These are phyloP conservation scores for Brachypalpus laphriformis DNA, from an alignment of 2,888 invertebrate species.

Conservation along the genomic window DNA sequence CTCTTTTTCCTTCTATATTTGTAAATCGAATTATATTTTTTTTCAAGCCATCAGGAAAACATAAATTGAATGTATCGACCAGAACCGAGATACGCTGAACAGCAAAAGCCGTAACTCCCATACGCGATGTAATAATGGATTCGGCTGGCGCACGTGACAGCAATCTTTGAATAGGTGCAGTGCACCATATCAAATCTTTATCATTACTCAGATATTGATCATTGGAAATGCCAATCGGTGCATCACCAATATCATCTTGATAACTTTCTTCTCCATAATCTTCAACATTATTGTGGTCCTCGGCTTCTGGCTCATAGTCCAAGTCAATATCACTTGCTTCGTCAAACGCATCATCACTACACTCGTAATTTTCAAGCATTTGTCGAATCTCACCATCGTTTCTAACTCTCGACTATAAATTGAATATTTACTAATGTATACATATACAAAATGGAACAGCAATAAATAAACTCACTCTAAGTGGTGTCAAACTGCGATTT, in stretches of 20 bases:
- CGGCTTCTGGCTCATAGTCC: too few species aligned
- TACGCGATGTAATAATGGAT: not conserved
- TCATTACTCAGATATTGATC: too few species aligned
- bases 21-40: not conserved
- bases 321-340: not conserved
- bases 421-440: not conserved
- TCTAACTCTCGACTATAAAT: not conserved
- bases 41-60: not conserved
- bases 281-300: too few species aligned
- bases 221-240: not conserved
- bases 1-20: not conserved
- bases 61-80: not conserved
- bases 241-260: not conserved
- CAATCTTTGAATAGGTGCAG: not conserved
- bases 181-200: too few species aligned
- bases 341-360: slow-evolving; percentile 1
- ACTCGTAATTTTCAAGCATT: not conserved
- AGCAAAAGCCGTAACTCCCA: not conserved
- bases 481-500: not conserved
- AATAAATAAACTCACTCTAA: too few species aligned
- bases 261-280: not conserved
- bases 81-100: not conserved
- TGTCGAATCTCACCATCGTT: not conserved
- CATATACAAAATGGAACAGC: too few species aligned
- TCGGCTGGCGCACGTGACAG: not conserved